Evolutionary conservation across 2,888 invertebrate species (phyloP).

Genomic region (Euproctis similis): DNA sequence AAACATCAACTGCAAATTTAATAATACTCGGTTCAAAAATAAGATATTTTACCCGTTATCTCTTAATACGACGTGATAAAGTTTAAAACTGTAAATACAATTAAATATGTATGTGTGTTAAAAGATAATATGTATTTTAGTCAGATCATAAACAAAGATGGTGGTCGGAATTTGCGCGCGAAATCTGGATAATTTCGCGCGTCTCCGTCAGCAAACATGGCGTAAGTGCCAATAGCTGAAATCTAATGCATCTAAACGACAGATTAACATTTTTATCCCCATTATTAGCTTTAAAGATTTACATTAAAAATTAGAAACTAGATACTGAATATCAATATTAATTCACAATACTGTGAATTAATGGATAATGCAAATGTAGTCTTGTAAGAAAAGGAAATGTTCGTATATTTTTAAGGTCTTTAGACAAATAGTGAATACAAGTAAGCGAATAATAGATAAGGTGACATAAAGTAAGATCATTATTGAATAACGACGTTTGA

Average conservation of each 20-base stretch:
- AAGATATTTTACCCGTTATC: constrained; percentile 22
- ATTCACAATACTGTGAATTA: too few species aligned
- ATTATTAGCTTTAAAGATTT: too few species aligned
- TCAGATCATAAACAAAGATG: constrained; percentile 45
- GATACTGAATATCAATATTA: too few species aligned
- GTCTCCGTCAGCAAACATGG: constrained; percentile 57
- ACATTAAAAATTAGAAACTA: too few species aligned
- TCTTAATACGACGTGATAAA: constrained; percentile 32
- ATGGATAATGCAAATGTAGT: too few species aligned
- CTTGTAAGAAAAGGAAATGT: too few species aligned
- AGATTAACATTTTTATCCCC: too few species aligned
- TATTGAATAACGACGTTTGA: too few species aligned
- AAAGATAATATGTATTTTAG: constrained; percentile 37
- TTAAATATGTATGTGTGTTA: constrained; percentile 26
- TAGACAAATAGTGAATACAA: too few species aligned
- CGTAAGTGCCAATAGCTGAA: constrained; percentile 28
- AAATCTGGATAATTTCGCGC: constrained; percentile 69
- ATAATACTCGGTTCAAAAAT: constrained; percentile 18
- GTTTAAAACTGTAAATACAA: constrained; percentile 35
- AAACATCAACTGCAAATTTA: constrained; percentile 22
- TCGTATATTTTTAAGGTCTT: too few species aligned
- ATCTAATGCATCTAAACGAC: constrained; percentile 46
- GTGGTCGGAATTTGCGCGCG: constrained; percentile 39
- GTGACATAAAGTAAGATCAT: too few species aligned
- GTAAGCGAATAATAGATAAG: too few species aligned